Conservation (phyloP, 2,113 vertebrate species). For the Nibea albiflora region DNA sequence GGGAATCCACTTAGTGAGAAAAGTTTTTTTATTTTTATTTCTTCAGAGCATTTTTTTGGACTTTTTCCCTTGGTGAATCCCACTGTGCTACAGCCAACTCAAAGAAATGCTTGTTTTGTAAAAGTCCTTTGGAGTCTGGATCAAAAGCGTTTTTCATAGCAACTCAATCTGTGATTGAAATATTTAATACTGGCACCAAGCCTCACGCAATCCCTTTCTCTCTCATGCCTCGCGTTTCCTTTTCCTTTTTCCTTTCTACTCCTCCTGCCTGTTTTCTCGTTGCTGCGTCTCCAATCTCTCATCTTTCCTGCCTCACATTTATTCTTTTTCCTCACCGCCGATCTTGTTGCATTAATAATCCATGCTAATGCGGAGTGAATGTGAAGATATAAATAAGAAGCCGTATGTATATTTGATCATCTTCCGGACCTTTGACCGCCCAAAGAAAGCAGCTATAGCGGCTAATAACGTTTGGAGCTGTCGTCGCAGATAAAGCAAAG, state of each 20-base stretch:
- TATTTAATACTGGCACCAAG: conserved; percentile 65
- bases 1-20: conserved; percentile 50
- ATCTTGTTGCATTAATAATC: conserved; percentile 59
- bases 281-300: conserved; percentile 10
- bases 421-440: conserved; percentile 37
- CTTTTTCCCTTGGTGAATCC: conserved; percentile 58
- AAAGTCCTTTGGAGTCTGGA: conserved; percentile 72
- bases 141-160: conserved; percentile 72
- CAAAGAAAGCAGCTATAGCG: conserved; percentile 21
- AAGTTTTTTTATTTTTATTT: conserved; percentile 1
- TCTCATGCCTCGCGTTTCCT: conserved; percentile 21
- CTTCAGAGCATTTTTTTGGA: conserved; percentile 44
- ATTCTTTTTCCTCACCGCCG: conserved; percentile 23
- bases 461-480: conserved; percentile 27
- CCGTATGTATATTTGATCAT: conserved; percentile 68
- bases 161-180: conserved; percentile 72
- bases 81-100: conserved; percentile 66
- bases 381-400: conserved; percentile 28
- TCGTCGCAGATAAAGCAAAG: not conserved
- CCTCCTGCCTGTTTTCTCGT: conserved; percentile 11
- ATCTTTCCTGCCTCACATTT: conserved; percentile 26
- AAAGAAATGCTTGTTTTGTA: conserved; percentile 73
- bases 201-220: conserved; percentile 21
- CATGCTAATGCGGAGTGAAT: conserved; percentile 53
- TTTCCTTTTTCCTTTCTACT: conserved; percentile 25